Evolutionary conservation across 2,113 vertebrate species (phyloP).

Genomic region (Brevimyrus niger): DNA sequence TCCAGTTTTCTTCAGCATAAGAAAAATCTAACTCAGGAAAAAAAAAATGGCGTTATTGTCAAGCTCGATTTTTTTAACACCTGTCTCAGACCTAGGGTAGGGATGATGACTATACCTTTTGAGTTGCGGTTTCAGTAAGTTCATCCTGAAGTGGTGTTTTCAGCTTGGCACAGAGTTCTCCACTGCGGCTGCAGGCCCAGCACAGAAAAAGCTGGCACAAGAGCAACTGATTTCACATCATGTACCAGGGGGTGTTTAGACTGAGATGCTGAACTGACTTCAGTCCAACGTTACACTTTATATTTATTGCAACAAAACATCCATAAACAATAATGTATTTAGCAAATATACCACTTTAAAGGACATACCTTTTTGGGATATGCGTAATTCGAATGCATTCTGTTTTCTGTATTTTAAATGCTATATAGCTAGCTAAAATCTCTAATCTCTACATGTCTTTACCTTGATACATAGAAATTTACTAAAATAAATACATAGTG

Average conservation of each 20-base stretch:
- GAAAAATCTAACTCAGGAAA: not conserved
- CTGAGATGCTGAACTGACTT: constrained; percentile 2
- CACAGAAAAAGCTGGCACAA: not conserved
- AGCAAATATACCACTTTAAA: not conserved
- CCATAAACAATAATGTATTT: not conserved
- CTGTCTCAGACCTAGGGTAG: not conserved
- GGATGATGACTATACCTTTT: not conserved
- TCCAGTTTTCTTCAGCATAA: not conserved
- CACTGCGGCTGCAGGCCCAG: not conserved
- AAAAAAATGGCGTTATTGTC: constrained; percentile 4
- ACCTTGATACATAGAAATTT: not conserved
- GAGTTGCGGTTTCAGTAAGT: not conserved
- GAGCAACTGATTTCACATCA: not conserved
- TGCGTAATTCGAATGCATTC: not conserved
- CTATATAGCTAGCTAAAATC: not conserved
- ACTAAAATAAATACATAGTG: not conserved
- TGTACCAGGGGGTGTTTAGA: not conserved
- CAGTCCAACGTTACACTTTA: not conserved
- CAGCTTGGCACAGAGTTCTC: not conserved
- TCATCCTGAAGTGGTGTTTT: not conserved
- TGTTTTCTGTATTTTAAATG: not conserved
- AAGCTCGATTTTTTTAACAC: not conserved
- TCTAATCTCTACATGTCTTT: not conserved
- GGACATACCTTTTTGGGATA: not conserved
- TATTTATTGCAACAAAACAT: not conserved